Evolutionary conservation across 2,888 invertebrate genomes (phyloP), one percentile per base, ranked within the genome.

Genomic region (Acronicta alni): DNA sequence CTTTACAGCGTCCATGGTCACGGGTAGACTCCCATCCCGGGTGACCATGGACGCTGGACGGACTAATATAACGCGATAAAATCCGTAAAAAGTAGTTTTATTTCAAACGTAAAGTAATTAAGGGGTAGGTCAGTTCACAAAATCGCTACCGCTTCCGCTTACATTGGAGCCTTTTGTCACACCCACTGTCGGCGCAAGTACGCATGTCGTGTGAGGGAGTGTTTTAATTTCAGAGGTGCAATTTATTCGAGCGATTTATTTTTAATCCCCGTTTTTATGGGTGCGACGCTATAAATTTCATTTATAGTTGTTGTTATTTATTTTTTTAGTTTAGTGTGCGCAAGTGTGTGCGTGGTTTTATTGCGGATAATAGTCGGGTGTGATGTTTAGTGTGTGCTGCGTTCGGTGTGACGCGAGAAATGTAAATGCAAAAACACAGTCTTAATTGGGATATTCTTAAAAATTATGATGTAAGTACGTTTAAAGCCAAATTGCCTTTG

Each of bases 191-290:
- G 83, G 83, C 83, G 80, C 84, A 85, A 86, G 88, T 86, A 89
- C 92, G 92, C 91, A 91, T 91, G 90, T 89, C 90, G 90, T 83
- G 90, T 82, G 92, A 92, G 92, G 91, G 93, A 89, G 91, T 88
- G 90, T 92, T 94, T 93, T 93, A 93, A 93, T 93, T 94, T 94
- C 92, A 92, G 92, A 92, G 92, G 92, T 93, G 91, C 93, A 93
- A 93, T 94, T 93, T 93, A 93, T 92, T 93, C 93, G 91, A 93
- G 93, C 93, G 92, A 94, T 94, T 94, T 93, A 93, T 93, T 94
- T 93, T 94, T 94, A 93, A 94, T 94, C 92, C 93, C 88, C 92
- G 91, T 93, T 93, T 93, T 94, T 94, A 93, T 92, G 89, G 89
- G 86, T 84, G 86, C 89, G 87, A 85, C 89, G 91, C 90, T 87